Evolutionary conservation across 2,888 invertebrate genomes (phyloP).

Genomic region (Xestia rhomboidea): DNA sequence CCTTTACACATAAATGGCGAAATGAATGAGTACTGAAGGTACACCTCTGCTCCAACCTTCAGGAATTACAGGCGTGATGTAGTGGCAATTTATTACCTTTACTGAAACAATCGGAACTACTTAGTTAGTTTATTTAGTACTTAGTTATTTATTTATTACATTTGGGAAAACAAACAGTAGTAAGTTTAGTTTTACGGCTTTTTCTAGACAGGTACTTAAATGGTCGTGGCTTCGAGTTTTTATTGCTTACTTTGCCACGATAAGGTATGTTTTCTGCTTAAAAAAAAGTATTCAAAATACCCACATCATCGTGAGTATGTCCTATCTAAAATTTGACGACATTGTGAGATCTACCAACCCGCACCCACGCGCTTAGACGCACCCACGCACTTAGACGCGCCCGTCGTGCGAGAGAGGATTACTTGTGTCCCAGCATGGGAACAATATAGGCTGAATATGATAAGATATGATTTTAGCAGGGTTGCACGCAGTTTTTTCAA

Average conservation of each 20-base stretch:
- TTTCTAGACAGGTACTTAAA: neutral
- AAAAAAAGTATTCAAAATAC: neutral
- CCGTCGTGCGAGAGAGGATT: no score
- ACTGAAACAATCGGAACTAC: slow-evolving; percentile 39
- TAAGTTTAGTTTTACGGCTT: neutral
- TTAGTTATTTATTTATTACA: neutral
- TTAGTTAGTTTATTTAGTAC: slow-evolving; percentile 9
- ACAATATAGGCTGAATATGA: neutral
- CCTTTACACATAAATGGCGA: neutral
- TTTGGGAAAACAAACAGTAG: no score
- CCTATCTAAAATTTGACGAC: no score
- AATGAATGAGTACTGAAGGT: neutral
- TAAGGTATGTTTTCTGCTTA: neutral
- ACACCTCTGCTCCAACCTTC: neutral
- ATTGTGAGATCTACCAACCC: no score
- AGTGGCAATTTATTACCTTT: slow-evolving; percentile 52
- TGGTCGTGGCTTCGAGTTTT: neutral
- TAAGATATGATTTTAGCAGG: neutral
- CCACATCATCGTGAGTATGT: no score
- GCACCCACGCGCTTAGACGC: no score
- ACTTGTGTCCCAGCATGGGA: neutral
- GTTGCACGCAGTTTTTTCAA: neutral
- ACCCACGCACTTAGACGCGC: no score
- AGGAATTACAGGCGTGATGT: neutral
- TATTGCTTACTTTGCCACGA: neutral